Conservation (phyloP, 64 coral and sea anemone genomes). For the Pachyseris speciosa region DNA sequence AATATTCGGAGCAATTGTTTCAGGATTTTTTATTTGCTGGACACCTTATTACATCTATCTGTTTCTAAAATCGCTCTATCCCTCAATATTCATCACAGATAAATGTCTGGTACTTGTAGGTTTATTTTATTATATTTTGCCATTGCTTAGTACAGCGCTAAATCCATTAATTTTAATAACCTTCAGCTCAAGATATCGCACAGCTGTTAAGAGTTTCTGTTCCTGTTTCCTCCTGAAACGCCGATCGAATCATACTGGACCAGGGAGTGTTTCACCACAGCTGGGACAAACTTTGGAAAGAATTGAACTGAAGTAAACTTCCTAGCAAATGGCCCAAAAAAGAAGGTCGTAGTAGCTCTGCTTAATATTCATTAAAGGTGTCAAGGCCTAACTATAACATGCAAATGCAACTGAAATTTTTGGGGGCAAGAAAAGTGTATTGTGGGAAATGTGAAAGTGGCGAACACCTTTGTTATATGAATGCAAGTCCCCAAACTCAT, state of each 20-base stretch:
- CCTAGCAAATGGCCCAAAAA: too few relatives aligned
- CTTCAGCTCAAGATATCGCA: slow-evolving; percentile 12
- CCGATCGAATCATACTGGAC: not conserved
- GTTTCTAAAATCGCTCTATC: slow-evolving; percentile 6
- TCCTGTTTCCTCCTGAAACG: not conserved
- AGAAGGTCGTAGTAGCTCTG: too few relatives aligned
- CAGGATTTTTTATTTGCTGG: not conserved
- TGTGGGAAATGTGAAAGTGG: too few relatives aligned
- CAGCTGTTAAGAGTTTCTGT: not conserved
- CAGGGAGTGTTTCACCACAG: not conserved
- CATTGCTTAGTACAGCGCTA: not conserved
- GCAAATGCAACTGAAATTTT: too few relatives aligned
- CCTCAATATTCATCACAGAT: not conserved
- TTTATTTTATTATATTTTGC: slow-evolving; percentile 8
- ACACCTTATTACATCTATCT: not conserved
- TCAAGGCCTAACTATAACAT: too few relatives aligned
- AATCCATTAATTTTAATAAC: not conserved
- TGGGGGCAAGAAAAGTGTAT: too few relatives aligned
- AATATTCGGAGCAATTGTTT: not conserved
- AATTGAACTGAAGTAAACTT: too few relatives aligned
- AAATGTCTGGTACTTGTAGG: not conserved
- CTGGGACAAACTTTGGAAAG: not conserved
- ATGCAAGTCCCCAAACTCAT: too few relatives aligned
- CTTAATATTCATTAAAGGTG: too few relatives aligned
- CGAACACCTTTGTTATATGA: too few relatives aligned